These are phyloP conservation scores for Pocillopora verrucosa DNA, from an alignment of 64 coral and sea anemone genomes.

Conservation along the genomic window DNA sequence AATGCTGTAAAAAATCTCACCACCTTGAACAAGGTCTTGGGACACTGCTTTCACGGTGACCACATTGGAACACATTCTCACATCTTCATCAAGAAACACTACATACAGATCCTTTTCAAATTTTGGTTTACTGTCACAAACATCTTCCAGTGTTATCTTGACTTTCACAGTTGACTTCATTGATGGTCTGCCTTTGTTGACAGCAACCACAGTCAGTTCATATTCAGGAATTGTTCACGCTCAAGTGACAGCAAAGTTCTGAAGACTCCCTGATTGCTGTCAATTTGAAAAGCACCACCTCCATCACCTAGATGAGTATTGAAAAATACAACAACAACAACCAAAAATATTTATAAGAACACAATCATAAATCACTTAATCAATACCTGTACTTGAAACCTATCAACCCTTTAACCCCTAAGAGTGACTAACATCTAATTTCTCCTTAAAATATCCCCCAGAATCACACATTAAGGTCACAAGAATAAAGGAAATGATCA, in stretches of 20 bases:
- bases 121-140: conserved; percentile 82
- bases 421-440: no score
- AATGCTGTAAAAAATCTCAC: conserved; percentile 63
- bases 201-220: conserved; percentile 65
- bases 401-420: no score
- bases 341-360: neutral
- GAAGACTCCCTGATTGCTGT: conserved; percentile 77
- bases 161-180: conserved; percentile 61
- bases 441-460: no score
- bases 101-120: conserved; percentile 72
- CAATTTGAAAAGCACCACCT: conserved; percentile 80
- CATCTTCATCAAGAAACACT: conserved; percentile 56
- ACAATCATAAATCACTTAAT: neutral
- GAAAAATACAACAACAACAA: neutral
- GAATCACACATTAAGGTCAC: no score
- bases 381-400: no score
- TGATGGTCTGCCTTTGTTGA: conserved; percentile 60
- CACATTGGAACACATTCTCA: conserved; percentile 33
- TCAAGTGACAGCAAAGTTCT: conserved; percentile 71
- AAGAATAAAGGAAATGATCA: no score
- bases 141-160: conserved; percentile 72
- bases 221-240: conserved; percentile 85
- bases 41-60: conserved; percentile 72
- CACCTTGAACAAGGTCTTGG: conserved; percentile 53
- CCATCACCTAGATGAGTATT: conserved; percentile 68